These are phyloP conservation scores for Drosophila orena DNA, from an alignment of 1,140 invertebrate species.

Conservation along the genomic window DNA sequence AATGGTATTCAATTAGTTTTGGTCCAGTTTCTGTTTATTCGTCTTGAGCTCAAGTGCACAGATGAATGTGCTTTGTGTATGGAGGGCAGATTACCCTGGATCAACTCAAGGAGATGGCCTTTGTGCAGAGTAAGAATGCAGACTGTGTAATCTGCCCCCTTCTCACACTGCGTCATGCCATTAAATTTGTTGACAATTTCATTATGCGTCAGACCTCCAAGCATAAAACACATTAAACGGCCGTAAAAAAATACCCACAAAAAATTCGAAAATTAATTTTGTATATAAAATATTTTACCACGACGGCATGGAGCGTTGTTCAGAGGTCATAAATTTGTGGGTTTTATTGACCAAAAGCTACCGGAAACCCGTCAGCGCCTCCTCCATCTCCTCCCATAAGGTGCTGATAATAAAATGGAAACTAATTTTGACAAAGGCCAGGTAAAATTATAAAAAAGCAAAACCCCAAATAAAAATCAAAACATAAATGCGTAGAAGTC, in stretches of 20 bases:
- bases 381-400: conserved; percentile 32
- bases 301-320: conserved; percentile 40
- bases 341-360: conserved; percentile 71
- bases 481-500: conserved; percentile 66
- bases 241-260: conserved; percentile 50
- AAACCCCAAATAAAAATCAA: conserved; percentile 29
- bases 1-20: conserved; percentile 78
- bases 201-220: conserved; percentile 33
- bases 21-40: conserved; percentile 68
- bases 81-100: conserved; percentile 37
- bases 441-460: conserved; percentile 41
- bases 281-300: conserved; percentile 69
- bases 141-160: conserved; percentile 2
- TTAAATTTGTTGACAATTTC: conserved; percentile 67
- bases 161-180: conserved; percentile 23
- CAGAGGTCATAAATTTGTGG: conserved; percentile 65
- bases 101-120: conserved; percentile 36
- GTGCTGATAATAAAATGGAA: conserved; percentile 71
- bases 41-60: conserved; percentile 35
- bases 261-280: conserved; percentile 64
- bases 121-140: conserved; percentile 6
- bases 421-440: conserved; percentile 72
- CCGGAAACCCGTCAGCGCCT: conserved; percentile 61
- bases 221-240: conserved; percentile 58
- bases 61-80: conserved; percentile 36